These are phyloP conservation scores for Phengaris arion DNA, from an alignment of 2,888 invertebrate genomes.

Conservation along the genomic window DNA sequence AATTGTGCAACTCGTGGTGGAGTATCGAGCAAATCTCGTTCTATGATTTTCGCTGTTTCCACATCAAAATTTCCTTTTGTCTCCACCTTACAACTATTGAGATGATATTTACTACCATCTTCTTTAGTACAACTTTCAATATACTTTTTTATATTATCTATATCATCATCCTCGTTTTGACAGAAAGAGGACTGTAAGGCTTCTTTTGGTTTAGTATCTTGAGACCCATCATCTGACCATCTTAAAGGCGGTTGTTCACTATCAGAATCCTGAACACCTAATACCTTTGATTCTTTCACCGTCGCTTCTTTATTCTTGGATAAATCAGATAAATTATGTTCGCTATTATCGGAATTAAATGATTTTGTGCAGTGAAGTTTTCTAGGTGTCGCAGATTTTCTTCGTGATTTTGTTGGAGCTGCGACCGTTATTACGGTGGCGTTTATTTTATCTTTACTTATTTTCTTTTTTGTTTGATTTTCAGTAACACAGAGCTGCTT, in stretches of 20 bases:
- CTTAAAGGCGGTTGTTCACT: constrained; percentile 57
- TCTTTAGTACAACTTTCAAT: constrained; percentile 50
- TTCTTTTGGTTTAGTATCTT: constrained; percentile 53
- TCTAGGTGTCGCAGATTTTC: constrained; percentile 74
- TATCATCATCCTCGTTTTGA: constrained; percentile 59
- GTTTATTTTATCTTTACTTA: constrained; percentile 49
- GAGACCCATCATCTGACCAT: constrained; percentile 70
- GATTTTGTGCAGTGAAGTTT: constrained; percentile 66
- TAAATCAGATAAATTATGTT: constrained; percentile 53
- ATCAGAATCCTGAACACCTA: constrained; percentile 55
- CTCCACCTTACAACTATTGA: constrained; percentile 60
- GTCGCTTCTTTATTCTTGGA: constrained; percentile 39
- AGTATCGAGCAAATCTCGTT: constrained; percentile 65
- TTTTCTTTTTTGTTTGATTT: constrained; percentile 44
- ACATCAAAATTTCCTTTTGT: constrained; percentile 68
- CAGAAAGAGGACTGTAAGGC: constrained; percentile 32
- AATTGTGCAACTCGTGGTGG: constrained; percentile 43
- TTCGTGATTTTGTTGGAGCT: constrained; percentile 64
- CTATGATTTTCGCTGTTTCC: constrained; percentile 70
- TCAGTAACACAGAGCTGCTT: constrained; percentile 3
- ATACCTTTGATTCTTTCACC: constrained; percentile 38
- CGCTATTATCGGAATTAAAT: constrained; percentile 57
- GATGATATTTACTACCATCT: constrained; percentile 41
- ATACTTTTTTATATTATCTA: constrained; percentile 64
- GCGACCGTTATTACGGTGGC: constrained; percentile 41